Base-by-base conservation (phyloP, 1,140 invertebrate genomes). In the Euglossa dilemma region DNA sequence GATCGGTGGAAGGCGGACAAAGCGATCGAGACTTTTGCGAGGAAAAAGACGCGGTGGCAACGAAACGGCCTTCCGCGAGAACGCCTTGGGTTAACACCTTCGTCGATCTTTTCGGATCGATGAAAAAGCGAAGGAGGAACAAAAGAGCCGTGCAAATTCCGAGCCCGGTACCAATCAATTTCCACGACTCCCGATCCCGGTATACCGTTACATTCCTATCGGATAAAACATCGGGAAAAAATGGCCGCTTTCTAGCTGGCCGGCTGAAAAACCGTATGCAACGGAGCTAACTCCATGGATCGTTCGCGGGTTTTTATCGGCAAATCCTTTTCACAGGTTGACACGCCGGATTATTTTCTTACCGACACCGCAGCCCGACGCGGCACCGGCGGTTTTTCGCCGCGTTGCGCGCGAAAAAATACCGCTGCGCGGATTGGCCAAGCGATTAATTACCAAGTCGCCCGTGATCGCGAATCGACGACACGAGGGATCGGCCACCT, bases 241-340 rank as follows among this genome's bases (percentile, higher is more conserved):
- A 67, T 64, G 36, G 18, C 56, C 52, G 80, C 63, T 82, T 82
- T 82, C 80, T 82, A 82, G 63, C 25, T 47, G 36, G 23, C 23
- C 11, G n/a, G 50, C 20, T 50, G 43, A 59, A 76, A 76, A 82
- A 82, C 63, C 63, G 47, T 59, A 79, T 70, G 56, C 45, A 64
- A 73, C 54, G 23, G 36, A 67, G 47, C 75, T 45, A 70, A 66
- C 70, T 52, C 2, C 25, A 14, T n/a, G 25, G 20, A 80, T 57
- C 77, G 72, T 52, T 72, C 72, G 36, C 18, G 61, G 28, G 50
- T 87, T 88, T 85, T 88, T 88, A 75, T 18, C 20, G 3, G 28
- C 64, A 52, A 88, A 85, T 81, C 83, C 78, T 88, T 88, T 88
- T 88, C 86, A 88, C 87, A 88, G 86, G 70, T 85, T 76, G 83